These are phyloP conservation scores for Lissocephala sabroskyi DNA, from an alignment of 2,888 invertebrate species.

Conservation along the genomic window DNA sequence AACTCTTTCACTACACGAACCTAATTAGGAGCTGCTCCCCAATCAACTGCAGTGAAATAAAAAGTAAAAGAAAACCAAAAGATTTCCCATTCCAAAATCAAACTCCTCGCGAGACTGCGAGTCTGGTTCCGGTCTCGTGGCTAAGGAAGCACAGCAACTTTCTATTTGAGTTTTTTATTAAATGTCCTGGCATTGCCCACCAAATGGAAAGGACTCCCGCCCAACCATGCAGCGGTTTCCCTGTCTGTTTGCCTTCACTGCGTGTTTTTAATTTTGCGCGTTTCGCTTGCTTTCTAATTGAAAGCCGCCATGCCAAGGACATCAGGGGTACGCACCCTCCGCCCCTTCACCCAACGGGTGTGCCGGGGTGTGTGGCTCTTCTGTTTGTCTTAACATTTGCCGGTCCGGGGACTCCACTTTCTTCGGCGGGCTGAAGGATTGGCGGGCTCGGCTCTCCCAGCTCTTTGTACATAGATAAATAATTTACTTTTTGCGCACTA, in stretches of 20 bases:
- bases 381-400: conserved; percentile 62
- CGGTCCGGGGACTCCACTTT: not conserved
- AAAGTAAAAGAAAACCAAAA: no score
- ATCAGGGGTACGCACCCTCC: not conserved
- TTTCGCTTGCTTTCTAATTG: conserved; percentile 63
- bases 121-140: no score
- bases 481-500: conserved; percentile 66
- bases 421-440: not conserved
- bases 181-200: conserved; percentile 16
- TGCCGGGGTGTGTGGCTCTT: conserved; percentile 28
- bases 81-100: no score
- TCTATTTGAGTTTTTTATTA: conserved; percentile 54
- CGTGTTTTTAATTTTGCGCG: conserved; percentile 64
- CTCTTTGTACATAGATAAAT: conserved; percentile 52
- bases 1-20: no score
- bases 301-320: conserved; percentile 46
- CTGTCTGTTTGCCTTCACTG: conserved; percentile 49
- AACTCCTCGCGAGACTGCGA: no score
- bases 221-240: no score
- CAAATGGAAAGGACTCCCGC: not conserved
- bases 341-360: conserved; percentile 3
- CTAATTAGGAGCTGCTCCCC: no score
- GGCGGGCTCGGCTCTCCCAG: conserved; percentile 3
- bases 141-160: conserved; percentile 16
- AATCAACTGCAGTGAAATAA: no score